Base-by-base conservation (phyloP, 2,888 invertebrate genomes). In the Ichneumon xanthorius region DNA sequence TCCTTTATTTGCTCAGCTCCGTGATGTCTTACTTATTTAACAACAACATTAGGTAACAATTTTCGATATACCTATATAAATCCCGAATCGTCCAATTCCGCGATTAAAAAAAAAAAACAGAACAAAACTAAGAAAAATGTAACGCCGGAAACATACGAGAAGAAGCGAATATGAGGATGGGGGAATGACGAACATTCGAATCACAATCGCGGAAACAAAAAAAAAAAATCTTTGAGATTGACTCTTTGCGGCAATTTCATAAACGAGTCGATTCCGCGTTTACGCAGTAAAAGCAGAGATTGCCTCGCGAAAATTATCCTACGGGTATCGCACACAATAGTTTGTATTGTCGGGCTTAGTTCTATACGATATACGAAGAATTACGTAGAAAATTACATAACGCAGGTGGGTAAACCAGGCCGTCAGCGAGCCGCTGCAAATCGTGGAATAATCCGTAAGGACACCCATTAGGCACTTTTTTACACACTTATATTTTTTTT, bases 11-110 rank as follows among this genome's bases (percentile, higher is more conserved):
- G 26, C 75, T 45, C 71, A 80, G 72, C 71, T 63, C 80, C 50
- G 37, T 77, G 65, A 65, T 77, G 67, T 78, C 75, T 86, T 85
- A 84, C 72, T 78, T 83, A 79, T 87, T 87, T 82, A 87, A 85
- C 86, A 89, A 88, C 81, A 87, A 88, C 61, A 77, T 61, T 78
- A 87, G 86, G 84, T 89, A 90, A 90, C 85, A 89, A 87, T 87
- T 40, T 40, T 78, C 82, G 80, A 79, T 75, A 73, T 73, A 79
- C 68, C 80, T 72, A 72, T 72, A 68, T 50, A 67, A 53, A 77
- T 77, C 55, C 55, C 67, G 67, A 77, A 77, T 67, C 50, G 40
- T 77, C 67, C 53, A 55, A 77, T 67, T 65, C 53, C 55, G 67
- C 48, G 67, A 50, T 50, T 22, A 63, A 61, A 63, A 63, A 48